Base-by-base conservation (phyloP, 2,888 invertebrate genomes). In the Brachyptera putata region DNA sequence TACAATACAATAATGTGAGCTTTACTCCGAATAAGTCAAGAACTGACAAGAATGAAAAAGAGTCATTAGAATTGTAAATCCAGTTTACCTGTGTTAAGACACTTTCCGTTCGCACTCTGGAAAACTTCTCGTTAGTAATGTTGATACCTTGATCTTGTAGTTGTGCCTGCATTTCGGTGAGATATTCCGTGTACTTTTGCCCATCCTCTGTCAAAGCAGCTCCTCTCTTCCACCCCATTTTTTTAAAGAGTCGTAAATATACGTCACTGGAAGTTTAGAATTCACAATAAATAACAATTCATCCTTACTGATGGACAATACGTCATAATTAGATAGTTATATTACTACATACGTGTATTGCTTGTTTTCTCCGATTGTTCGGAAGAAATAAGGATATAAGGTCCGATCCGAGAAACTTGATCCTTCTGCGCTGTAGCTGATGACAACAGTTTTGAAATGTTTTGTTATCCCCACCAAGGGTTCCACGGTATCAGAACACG, bases 401-500 rank as follows among this genome's bases (percentile, higher is more conserved):
- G 75, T 74, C 18, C 86, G 77, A 71, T 89, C 84, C 1, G 82
- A 81, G 68, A 88, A 86, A 43, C 82, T 83, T 1, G 86, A 82
- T 0, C 89, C 88, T 71, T 90, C 89, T 0, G 89, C 90, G 62
- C 87, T 85, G 71, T 90, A 91, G 55, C 88, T 88, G 61, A 91
- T 84, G 1, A 88, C 83, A 61, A 87, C 78, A 56, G 85, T 85
- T 65, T 81, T 81, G 68, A 84, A 87, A 68, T 87, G 84, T 63
- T 84, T 85, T 0, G 89, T 85, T 1, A 91, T 82, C 0, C 87
- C 87, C 0, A 88, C 88, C 34, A 91, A 77, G 0, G 89, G 88
- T 69, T 89, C 89, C 0, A 90, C 85, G 0, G 89, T 89, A 70
- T 90, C 89, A 0, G 88, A 87, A 69, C 90, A 91, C 0, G 87